Evolutionary conservation across 2,888 invertebrate genomes (phyloP).

Genomic region (Busseola fusca): DNA sequence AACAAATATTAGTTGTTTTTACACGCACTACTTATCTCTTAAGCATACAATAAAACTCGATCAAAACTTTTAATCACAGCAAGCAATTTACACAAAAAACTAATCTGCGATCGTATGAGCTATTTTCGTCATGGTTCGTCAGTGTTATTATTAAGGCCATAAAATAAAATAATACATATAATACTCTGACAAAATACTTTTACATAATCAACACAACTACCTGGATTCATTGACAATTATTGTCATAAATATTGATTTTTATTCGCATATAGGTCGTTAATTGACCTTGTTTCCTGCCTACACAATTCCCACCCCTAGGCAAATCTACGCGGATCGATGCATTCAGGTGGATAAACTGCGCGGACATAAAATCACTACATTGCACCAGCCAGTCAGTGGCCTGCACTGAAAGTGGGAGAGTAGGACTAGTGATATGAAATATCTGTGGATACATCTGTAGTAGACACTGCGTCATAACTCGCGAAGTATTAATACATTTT

Average conservation of each 20-base stretch:
- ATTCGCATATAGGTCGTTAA: neutral
- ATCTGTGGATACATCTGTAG: constrained; percentile 30
- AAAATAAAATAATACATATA: neutral
- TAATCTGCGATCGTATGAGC: constrained; percentile 19
- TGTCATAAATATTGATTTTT: neutral
- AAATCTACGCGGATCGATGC: constrained; percentile 46
- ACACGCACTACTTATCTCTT: constrained; percentile 18
- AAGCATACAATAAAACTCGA: constrained; percentile 16
- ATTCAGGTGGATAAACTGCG: constrained; percentile 53
- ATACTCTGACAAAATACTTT: neutral
- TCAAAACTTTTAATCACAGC: constrained; percentile 30
- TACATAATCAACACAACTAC: neutral
- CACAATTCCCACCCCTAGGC: neutral
- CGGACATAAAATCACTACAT: constrained; percentile 54
- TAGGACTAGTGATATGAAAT: constrained; percentile 22
- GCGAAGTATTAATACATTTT: constrained; percentile 36
- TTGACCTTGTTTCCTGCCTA: neutral
- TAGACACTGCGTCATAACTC: constrained; percentile 26
- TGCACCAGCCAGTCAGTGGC: constrained; percentile 34
- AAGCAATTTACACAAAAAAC: constrained; percentile 36
- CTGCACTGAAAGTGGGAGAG: constrained; percentile 25
- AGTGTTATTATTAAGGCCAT: neutral
- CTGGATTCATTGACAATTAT: neutral
- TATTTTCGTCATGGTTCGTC: constrained; percentile 7
- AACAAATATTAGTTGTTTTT: neutral